These are phyloP conservation scores for Neoaliturus tenellus DNA, from an alignment of 2,888 invertebrate genomes.

Conservation along the genomic window DNA sequence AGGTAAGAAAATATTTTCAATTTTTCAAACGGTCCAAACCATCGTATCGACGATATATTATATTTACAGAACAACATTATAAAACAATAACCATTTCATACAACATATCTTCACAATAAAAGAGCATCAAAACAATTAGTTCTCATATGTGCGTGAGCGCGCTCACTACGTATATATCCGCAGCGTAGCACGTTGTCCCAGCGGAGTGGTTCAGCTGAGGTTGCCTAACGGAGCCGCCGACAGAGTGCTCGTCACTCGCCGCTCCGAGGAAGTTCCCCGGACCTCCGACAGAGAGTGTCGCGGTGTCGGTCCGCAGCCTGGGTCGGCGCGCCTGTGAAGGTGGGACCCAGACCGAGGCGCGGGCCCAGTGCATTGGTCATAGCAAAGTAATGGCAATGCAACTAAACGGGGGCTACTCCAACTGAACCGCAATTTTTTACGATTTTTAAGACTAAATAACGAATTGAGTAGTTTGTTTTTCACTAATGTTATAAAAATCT, in stretches of 20 bases:
- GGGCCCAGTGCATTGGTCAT: slow-evolving; percentile 45
- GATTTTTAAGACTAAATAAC: too few relatives aligned
- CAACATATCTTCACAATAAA: too few relatives aligned
- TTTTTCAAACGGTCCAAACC: too few relatives aligned
- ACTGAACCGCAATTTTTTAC: slow-evolving; percentile 24
- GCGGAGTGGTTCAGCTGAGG: slow-evolving; percentile 29
- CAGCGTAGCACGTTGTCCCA: background rate
- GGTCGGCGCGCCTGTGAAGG: slow-evolving; percentile 18
- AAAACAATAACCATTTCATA: too few relatives aligned
- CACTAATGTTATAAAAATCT: too few relatives aligned
- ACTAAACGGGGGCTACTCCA: slow-evolving; percentile 55
- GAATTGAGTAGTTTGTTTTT: too few relatives aligned
- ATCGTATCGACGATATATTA: too few relatives aligned
- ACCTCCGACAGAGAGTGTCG: slow-evolving; percentile 75
- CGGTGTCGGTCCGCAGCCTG: slow-evolving; percentile 65
- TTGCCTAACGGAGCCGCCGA: slow-evolving; percentile 71
- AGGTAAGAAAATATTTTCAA: too few relatives aligned
- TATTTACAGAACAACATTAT: too few relatives aligned
- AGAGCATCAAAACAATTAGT: too few relatives aligned
- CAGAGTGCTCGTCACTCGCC: slow-evolving; percentile 71
- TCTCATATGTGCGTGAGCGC: background rate
- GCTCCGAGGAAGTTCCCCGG: slow-evolving; percentile 76
- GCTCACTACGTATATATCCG: background rate
- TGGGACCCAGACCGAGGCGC: slow-evolving; percentile 11
- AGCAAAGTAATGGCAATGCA: slow-evolving; percentile 37